Conservation (phyloP, 2,113 vertebrate species). For the Cromileptes altivelis region DNA sequence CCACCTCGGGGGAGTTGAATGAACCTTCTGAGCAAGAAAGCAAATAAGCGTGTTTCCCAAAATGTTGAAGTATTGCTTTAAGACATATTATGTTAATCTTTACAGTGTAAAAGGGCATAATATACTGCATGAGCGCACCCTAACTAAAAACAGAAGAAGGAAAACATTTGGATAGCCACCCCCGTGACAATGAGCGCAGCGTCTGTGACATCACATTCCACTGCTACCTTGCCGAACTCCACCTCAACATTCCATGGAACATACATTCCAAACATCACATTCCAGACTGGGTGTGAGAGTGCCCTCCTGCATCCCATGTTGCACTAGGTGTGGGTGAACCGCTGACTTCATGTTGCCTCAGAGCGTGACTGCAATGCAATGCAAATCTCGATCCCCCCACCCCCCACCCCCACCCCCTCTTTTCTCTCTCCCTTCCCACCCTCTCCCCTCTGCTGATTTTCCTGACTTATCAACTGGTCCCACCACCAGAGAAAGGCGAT, state of each 20-base stretch:
- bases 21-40: background rate
- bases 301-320: constrained; percentile 67
- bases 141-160: too few relatives aligned
- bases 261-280: constrained; percentile 78
- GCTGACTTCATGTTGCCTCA: constrained; percentile 72
- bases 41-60: background rate
- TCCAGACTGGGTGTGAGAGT: constrained; percentile 68
- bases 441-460: constrained; percentile 12
- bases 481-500: constrained; percentile 56
- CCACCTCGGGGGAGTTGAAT: background rate
- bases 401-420: too few relatives aligned
- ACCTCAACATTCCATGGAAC: constrained; percentile 73
- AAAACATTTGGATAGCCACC: background rate
- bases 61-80: background rate
- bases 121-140: constrained; percentile 10
- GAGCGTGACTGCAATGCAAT: constrained; percentile 76
- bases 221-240: constrained; percentile 17
- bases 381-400: constrained; percentile 51
- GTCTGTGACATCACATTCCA: constrained; percentile 22
- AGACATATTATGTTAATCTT: constrained; percentile 11
- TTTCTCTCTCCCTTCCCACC: background rate
- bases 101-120: constrained; percentile 2
- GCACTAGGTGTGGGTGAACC: constrained; percentile 69
- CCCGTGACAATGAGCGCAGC: constrained; percentile 10
- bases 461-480: constrained; percentile 16